Evolutionary conservation across 2,888 invertebrate species (phyloP), one percentile per base, ranked within the genome.

Genomic region (Caenorhabditis sulstoni): DNA sequence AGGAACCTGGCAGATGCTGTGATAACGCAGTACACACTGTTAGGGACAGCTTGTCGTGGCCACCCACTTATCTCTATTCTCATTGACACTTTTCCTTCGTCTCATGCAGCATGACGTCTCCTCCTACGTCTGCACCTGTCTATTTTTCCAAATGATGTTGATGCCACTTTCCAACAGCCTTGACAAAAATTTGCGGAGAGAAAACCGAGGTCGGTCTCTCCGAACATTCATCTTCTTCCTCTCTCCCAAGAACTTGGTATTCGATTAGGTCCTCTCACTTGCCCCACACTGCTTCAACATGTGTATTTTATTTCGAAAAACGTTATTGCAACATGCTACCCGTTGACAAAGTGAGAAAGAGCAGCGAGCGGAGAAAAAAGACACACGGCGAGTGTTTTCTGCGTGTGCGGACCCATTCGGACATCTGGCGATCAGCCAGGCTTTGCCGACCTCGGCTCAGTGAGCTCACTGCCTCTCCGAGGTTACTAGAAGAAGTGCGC

Each of bases 401-500:
- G 1, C 14, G 41, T n/a, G 20, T n/a, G 50, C 41, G 35, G 41
- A 37, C 49, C n/a, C n/a, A 22, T 22, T 8, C 52, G 62, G 70
- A 59, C 61, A 62, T 62, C 62, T 64, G 64, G 64, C 50, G 59
- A 73, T 73, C 64, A n/a, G 47, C 37, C 4, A 29, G 29, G 7
- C 29, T 29, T 45, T 49, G 55, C 49, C 62, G 71, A 71, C 71
- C 71, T 62, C 55, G 44, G 55, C 71, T 71, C 64, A 20, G 49
- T 29, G 62, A 58, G 73, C 73, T 57, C 37, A 39, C 29, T 18
- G 20, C 23, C 66, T 47, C 12, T 41, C 49, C 20, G 37, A 35
- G 70, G 53, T 70, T 70, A 49, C 62, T 55, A 62, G 55, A 57
- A 73, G 73, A 73, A 73, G 73, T 71, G 71, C 71, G 62, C 57